Evolutionary conservation across 2,888 invertebrate genomes (phyloP), one percentile per base, ranked within the genome.

Genomic region (Dicyrtomina minuta): DNA sequence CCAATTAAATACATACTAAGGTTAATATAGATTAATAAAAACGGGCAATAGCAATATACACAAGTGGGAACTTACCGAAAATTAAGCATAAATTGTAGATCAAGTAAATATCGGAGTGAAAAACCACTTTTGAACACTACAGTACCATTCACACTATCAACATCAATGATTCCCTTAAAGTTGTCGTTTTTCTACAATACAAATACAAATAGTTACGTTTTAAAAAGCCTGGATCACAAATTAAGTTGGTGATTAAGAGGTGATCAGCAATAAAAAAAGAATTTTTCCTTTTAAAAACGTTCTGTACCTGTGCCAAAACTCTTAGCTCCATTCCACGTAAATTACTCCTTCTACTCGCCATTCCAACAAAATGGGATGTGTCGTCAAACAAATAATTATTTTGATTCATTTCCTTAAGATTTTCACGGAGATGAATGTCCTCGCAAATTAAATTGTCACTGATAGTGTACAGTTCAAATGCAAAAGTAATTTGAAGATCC

Each of bases 51-150:
- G 24, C 24, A 24, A 53, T 13, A 22, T 10, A 4, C 10, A 10
- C 10, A 20, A 53, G 24, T 53, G 12, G 10, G 22, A 1, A 3
- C 1, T 39, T 46, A 62, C 62, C 17, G 15, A 24, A 62, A 62
- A 62, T 62, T 62, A 17, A 62, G 49, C 46, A 62, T 27, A 12
- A n/a, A 26, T 49, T 62, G 62, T 17, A 26, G n/a, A 27, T 62
- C 62, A 15, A 10, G 15, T 1, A 62, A 20, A 27, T 49, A 26
- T 8, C 51, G 1, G n/a, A 62, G 12, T 2, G 22, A 2, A 2
- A 27, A 27, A 0, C 62, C 62, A 27, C 62, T 46, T 12, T 17
- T 26, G 15, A 62, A 62, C 33, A n/a, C 8, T 17, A 49, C 12
- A 1, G 46, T 49, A 1, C 44, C 22, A 33, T 62, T 49, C 15